Evolutionary conservation across 2,797 vertebrate species (phyloP).

Genomic region (Gouania willdenowi): DNA sequence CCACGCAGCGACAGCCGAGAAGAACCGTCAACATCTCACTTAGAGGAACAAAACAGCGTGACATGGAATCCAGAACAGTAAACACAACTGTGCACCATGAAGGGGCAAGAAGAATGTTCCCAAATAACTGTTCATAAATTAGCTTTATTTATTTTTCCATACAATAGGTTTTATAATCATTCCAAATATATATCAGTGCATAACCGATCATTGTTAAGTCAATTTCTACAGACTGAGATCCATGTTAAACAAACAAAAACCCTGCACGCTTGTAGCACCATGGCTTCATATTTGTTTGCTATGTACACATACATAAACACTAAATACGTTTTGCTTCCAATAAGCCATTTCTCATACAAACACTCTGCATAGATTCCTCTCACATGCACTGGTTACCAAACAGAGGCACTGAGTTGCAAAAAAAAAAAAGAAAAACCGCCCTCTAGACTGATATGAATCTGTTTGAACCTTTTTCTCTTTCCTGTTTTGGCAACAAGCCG

Average conservation of each 20-base stretch:
- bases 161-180: constrained; percentile 39
- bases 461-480: background rate
- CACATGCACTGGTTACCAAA: constrained; percentile 23
- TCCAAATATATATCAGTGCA: constrained; percentile 31
- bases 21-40: constrained; percentile 24
- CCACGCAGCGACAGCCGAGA: constrained; percentile 58
- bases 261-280: constrained; percentile 63
- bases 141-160: constrained; percentile 64
- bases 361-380: constrained; percentile 19
- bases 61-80: constrained; percentile 19
- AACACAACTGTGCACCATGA: too few relatives aligned
- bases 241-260: constrained; percentile 38
- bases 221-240: constrained; percentile 39
- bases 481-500: constrained; percentile 32
- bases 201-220: constrained; percentile 17
- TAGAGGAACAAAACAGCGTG: constrained; percentile 10
- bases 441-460: constrained; percentile 6
- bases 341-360: constrained; percentile 49
- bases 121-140: constrained; percentile 40
- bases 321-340: constrained; percentile 32
- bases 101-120: too few relatives aligned
- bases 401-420: constrained; percentile 47
- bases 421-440: constrained; percentile 2
- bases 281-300: constrained; percentile 34
- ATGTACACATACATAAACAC: constrained; percentile 39